Base-by-base conservation (phyloP, 23 tunicate genomes). In the Halocynthia aurantium region DNA sequence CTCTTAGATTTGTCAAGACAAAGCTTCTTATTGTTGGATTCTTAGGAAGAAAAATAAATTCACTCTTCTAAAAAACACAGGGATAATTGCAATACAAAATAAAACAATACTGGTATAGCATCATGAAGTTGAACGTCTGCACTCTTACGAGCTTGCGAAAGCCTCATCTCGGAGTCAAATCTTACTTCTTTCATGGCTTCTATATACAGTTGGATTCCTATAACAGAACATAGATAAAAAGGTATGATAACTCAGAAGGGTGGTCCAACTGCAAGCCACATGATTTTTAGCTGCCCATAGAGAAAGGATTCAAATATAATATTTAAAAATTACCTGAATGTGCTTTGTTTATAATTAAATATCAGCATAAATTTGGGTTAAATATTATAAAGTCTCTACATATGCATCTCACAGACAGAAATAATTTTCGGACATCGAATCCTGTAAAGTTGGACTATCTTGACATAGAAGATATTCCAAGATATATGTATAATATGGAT, bases 161-260 rank as follows among this genome's bases (percentile, higher is more conserved):
- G 55, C 9, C 76, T 55, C 12, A 49, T 44, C 7, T 51, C 76
- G 0, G 20, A 54, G 10, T 77, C 64, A 81, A 85, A 77, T 13
- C 20, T 55, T 8, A 91, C 87, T 0, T 50, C 10, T 57, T 82
- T 68, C 97, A 91, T 91, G 7, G 97, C 97, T 77, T 85, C 71
- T 8, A 85, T 67, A 78, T 82, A 91, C 75, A 80, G 44, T 31
- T 31, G 44, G 44, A 31, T 31, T 31, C 44, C 44, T 31, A 31
- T 31, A 31, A 31, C 44, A 31, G 44, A 31, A 31, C 44, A 31
- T 31, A 31, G 44, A 31, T 31, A 31, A 31, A 31, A 31, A 0
- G 44, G 44, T 31, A 31, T 4, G 44, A 31, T 31, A 31, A 31
- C 2, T 31, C 4, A 31, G 44, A 31, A 31, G 44, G 44, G 44